Conservation (phyloP, 1,140 invertebrate genomes). For the Grapholita molesta region DNA sequence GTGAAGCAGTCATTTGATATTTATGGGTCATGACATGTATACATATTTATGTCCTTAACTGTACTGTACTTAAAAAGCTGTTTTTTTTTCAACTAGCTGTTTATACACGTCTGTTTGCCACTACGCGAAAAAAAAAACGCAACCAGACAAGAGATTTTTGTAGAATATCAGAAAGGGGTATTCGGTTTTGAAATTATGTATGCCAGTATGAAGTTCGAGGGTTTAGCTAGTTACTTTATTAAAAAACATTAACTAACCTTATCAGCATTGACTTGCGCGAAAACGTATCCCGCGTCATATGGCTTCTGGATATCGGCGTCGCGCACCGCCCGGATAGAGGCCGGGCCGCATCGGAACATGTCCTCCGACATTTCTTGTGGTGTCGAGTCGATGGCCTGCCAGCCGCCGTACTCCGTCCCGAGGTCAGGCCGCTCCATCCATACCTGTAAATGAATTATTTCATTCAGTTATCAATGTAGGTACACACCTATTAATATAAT, state of each 20-base stretch:
- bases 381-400: conserved; percentile 96
- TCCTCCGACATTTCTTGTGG: conserved; percentile 92
- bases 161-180: too few relatives aligned
- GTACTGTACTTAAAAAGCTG: too few relatives aligned
- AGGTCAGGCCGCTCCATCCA: conserved; percentile 95
- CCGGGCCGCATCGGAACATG: conserved; percentile 90
- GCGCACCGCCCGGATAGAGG: conserved; percentile 88
- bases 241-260: conserved; percentile 75
- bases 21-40: background rate
- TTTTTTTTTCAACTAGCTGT: too few relatives aligned
- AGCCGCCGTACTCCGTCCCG: conserved; percentile 87
- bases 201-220: too few relatives aligned
- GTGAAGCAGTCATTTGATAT: background rate
- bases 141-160: too few relatives aligned
- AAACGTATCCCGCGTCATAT: conserved; percentile 92
- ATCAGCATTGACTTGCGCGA: conserved; percentile 93
- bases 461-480: background rate
- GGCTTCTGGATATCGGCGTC: conserved; percentile 88
- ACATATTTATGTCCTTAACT: background rate
- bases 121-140: too few relatives aligned
- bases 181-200: background rate
- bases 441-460: conserved; percentile 64
- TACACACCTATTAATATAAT: background rate
- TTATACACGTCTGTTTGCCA: too few relatives aligned
- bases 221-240: too few relatives aligned